Percentiles rank a stretch among this genome's conserved stretches.
These are phyloP conservation scores for Mesodorylaimus sp. DNA, from an alignment of 2,888 invertebrate species.

Conservation along the genomic window DNA sequence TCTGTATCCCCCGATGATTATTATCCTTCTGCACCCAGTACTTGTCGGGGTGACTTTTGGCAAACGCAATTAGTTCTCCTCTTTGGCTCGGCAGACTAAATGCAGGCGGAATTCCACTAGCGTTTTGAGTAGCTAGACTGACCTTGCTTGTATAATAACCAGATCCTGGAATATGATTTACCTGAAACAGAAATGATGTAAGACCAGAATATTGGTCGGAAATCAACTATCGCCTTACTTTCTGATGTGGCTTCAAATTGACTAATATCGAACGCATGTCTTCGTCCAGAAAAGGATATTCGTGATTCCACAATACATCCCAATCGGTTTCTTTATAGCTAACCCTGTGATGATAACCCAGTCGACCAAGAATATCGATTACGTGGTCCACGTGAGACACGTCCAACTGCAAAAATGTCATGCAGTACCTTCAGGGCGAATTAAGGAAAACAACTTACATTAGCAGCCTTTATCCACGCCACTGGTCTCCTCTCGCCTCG, in stretches of 20 bases:
- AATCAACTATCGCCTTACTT: too few relatives aligned
- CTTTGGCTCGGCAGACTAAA: slow-evolving; percentile 64
- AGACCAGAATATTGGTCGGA: background rate
- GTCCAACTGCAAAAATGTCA: slow-evolving; percentile 14
- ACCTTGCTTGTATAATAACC: slow-evolving; percentile 83
- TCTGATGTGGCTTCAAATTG: slow-evolving; percentile 50
- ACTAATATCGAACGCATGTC: slow-evolving; percentile 39
- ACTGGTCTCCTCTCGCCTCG: background rate
- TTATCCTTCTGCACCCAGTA: slow-evolving; percentile 79
- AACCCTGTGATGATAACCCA: slow-evolving; percentile 55
- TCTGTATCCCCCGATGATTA: slow-evolving; percentile 65
- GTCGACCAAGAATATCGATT: slow-evolving; percentile 50
- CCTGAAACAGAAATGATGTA: slow-evolving; percentile 29
- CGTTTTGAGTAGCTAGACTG: slow-evolving; percentile 57
- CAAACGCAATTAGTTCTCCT: slow-evolving; percentile 49
- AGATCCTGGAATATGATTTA: slow-evolving; percentile 85
- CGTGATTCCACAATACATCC: slow-evolving; percentile 81
- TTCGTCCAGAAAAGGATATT: slow-evolving; percentile 54
- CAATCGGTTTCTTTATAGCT: too few relatives aligned
- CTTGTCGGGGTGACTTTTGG: slow-evolving; percentile 45
- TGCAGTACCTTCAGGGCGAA: background rate
- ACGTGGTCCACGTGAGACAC: slow-evolving; percentile 61
- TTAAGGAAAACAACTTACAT: background rate
- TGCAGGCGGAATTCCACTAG: slow-evolving; percentile 62
- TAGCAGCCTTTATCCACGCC: background rate